Conservation (phyloP, 2,113 vertebrate species). For the Himantopus leucocephalus region DNA sequence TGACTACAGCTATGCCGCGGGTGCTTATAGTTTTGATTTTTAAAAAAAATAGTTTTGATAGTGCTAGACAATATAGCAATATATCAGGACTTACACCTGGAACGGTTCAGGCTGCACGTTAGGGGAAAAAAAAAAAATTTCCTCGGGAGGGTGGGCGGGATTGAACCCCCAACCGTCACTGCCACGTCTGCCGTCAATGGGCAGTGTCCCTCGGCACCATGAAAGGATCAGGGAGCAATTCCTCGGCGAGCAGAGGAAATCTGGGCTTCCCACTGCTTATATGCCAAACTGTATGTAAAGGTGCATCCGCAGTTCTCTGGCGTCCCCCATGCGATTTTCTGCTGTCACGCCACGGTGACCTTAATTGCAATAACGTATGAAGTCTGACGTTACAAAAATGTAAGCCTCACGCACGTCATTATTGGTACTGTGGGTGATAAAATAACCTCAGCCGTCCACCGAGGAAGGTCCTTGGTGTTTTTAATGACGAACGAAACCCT, state of each 20-base stretch:
- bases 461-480: background rate
- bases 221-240: background rate
- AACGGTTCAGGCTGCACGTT: background rate
- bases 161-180: background rate
- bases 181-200: background rate
- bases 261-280: background rate
- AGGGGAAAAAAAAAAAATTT: background rate
- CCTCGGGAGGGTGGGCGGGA: background rate
- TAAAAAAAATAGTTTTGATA: background rate
- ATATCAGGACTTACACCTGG: background rate
- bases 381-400: rapidly evolving
- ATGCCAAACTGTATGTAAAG: background rate
- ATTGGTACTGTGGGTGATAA: background rate
- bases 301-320: background rate
- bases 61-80: no score
- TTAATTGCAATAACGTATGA: rapidly evolving
- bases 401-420: background rate
- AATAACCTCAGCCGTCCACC: background rate
- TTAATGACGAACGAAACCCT: background rate
- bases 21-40: background rate
- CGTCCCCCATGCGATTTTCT: rapidly evolving
- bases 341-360: background rate
- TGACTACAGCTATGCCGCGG: background rate
- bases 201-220: background rate
- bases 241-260: background rate